phyloP scores from a whole-genome alignment of 2,113 vertebrate genomes.

The Carollia perspicillata region DNA sequence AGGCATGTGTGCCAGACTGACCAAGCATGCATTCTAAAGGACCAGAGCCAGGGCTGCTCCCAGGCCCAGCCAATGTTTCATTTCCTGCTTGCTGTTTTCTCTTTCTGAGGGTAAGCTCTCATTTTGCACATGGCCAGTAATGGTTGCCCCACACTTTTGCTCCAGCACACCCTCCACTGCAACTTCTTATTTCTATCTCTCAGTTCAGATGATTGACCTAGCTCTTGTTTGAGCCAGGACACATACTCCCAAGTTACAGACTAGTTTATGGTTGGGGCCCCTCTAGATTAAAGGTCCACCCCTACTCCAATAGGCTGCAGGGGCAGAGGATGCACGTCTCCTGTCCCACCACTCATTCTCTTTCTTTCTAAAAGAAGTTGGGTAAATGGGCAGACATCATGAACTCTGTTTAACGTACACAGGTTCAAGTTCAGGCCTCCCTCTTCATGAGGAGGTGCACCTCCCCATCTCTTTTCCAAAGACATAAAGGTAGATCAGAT shows the following conservation, averaged over 20 bases:
- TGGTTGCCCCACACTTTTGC: not conserved
- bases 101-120: not conserved
- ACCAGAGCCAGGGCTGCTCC: not conserved
- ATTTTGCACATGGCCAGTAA: not conserved
- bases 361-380: not conserved
- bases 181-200: not conserved
- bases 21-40: not conserved
- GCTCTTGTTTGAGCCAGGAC: not conserved
- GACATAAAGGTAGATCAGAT: not conserved
- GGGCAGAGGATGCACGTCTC: not conserved
- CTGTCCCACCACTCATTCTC: not conserved
- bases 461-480: not conserved
- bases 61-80: not conserved
- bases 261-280: not conserved
- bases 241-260: not conserved
- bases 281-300: not conserved
- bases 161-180: not conserved
- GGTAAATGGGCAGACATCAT: not conserved
- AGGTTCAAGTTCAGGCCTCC: not conserved
- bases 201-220: not conserved
- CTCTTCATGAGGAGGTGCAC: not conserved
- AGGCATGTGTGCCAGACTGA: not conserved
- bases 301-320: not conserved
- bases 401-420: not conserved
- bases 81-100: not conserved